A percentile compares a stretch with the other conserved stretches of the same genome.
Evolutionary conservation across 2,113 vertebrate species (phyloP).

Genomic region (Siniperca chuatsi): DNA sequence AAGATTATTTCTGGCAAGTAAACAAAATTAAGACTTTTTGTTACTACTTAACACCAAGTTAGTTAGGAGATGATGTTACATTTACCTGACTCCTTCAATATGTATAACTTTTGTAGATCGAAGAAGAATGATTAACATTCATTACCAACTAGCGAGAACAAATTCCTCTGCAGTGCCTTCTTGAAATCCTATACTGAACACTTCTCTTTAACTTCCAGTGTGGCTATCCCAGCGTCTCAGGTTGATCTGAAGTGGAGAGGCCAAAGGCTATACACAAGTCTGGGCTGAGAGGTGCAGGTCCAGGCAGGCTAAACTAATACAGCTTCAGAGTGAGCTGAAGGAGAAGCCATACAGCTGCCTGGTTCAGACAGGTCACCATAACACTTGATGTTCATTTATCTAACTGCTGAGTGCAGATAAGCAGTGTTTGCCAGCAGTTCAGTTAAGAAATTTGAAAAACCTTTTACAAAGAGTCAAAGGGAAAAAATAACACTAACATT

Average conservation of each 20-base stretch:
- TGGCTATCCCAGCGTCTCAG: not conserved
- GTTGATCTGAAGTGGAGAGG: not conserved
- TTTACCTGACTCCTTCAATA: not conserved
- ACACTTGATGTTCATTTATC: not conserved
- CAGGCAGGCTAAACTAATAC: not conserved
- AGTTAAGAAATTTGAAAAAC: not conserved
- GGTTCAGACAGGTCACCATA: constrained; percentile 3
- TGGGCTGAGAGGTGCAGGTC: not conserved
- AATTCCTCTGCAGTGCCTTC: not conserved
- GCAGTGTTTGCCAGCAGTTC: not conserved
- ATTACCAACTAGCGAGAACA: not conserved
- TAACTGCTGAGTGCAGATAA: not conserved
- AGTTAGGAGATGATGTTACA: not conserved
- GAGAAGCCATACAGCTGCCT: not conserved
- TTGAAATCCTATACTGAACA: not conserved
- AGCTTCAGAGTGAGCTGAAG: not conserved
- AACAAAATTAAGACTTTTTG: not conserved
- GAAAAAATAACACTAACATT: not conserved
- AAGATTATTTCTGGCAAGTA: not conserved
- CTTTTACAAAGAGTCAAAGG: not conserved
- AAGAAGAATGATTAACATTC: not conserved
- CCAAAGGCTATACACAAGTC: not conserved
- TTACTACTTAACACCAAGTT: not conserved
- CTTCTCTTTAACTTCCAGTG: not conserved
- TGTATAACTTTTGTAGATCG: not conserved